A percentile compares a stretch with the other conserved stretches of the same genome.
phyloP scores from a whole-genome alignment of 92 coral and sea anemone genomes.

The Montipora capitata region DNA sequence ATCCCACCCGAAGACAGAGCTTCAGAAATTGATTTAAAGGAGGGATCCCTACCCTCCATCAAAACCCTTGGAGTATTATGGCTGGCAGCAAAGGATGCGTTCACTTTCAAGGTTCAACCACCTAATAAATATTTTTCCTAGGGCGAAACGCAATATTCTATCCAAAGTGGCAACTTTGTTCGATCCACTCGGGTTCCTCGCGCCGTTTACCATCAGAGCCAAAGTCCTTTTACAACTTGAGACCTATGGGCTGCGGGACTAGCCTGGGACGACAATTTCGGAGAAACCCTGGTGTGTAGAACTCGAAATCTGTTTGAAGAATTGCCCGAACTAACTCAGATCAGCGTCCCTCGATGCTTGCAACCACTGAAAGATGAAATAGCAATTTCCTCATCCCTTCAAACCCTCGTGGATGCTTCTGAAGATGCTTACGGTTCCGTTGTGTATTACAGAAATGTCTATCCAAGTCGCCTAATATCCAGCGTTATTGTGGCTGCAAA shows the following conservation, averaged over 20 bases:
- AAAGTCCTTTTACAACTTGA: slow-evolving; percentile 42
- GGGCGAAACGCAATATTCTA: slow-evolving; percentile 58
- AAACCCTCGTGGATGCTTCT: slow-evolving; percentile 76
- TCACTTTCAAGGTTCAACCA: slow-evolving; percentile 46
- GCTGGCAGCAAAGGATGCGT: slow-evolving; percentile 67
- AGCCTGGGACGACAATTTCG: slow-evolving; percentile 69
- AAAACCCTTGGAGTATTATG: slow-evolving; percentile 62
- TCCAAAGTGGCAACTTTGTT: slow-evolving; percentile 65
- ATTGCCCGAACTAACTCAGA: slow-evolving; percentile 33
- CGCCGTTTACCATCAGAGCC: slow-evolving; percentile 67
- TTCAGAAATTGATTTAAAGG: slow-evolving; percentile 57
- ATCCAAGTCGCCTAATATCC: slow-evolving; percentile 53
- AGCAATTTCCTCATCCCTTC: slow-evolving; percentile 35
- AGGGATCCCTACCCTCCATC: slow-evolving; percentile 36
- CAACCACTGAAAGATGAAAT: slow-evolving; percentile 20
- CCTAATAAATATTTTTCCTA: slow-evolving; percentile 20
- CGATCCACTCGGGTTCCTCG: slow-evolving; percentile 75
- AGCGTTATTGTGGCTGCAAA: slow-evolving; percentile 61
- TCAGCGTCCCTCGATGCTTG: slow-evolving; percentile 59
- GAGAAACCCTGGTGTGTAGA: slow-evolving; percentile 29
- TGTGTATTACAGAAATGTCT: slow-evolving; percentile 47
- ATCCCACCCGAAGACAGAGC: slow-evolving; percentile 57
- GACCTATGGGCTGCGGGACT: slow-evolving; percentile 67
- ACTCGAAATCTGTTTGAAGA: slow-evolving; percentile 48
- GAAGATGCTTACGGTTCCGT: slow-evolving; percentile 81